Evolutionary conservation across 2,113 vertebrate genomes (phyloP).

Genomic region (Megaceryle maxima): DNA sequence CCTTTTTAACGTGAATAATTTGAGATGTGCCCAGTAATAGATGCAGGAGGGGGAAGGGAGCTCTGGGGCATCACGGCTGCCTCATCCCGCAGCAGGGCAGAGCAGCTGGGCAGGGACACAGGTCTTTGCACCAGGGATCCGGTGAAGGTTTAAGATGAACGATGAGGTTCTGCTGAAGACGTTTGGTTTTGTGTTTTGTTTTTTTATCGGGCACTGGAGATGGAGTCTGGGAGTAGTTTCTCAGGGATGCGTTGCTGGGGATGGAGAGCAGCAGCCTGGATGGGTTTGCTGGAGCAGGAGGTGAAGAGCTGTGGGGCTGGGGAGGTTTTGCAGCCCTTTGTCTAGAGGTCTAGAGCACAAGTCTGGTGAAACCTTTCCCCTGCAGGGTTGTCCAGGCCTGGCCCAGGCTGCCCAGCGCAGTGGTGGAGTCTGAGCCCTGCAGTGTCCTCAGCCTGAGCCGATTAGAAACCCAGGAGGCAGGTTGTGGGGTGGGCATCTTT

Average conservation of each 20-base stretch:
- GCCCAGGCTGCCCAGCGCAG: no score
- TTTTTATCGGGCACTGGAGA: rapidly evolving
- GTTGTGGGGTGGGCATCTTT: no score
- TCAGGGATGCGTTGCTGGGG: background rate
- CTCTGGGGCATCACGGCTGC: background rate
- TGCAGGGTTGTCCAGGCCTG: no score
- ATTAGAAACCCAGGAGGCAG: no score
- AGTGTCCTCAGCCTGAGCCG: no score
- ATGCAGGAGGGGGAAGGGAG: background rate
- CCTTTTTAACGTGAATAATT: conserved; percentile 18
- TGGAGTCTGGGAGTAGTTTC: background rate
- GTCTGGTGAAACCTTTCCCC: no score
- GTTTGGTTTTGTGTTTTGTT: no score
- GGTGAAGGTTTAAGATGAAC: background rate
- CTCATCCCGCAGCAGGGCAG: background rate
- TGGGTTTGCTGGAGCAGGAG: background rate
- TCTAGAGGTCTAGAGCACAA: no score
- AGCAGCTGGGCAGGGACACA: background rate
- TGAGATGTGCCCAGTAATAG: background rate
- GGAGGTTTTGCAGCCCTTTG: background rate
- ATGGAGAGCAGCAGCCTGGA: no score
- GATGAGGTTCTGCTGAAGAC: background rate
- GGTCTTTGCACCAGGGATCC: background rate
- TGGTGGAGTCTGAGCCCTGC: background rate
- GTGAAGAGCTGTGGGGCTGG: background rate